These are phyloP conservation scores for Halcyon malimbica DNA, from an alignment of 2,113 vertebrate species.

Conservation along the genomic window DNA sequence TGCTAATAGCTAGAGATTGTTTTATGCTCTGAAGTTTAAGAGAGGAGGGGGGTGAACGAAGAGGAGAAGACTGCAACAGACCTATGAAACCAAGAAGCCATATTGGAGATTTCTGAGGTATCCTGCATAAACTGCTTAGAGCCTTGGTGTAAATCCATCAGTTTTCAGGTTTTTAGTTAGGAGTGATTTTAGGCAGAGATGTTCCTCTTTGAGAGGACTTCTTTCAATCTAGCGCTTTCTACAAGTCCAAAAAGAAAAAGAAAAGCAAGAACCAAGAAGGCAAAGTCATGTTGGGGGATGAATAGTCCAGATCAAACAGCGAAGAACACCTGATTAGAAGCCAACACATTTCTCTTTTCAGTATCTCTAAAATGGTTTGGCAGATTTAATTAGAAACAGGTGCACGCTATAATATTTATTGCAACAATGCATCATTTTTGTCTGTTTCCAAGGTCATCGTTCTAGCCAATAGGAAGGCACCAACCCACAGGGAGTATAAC, in stretches of 20 bases:
- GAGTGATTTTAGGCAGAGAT: not conserved
- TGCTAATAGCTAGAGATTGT: not conserved
- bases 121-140: not conserved
- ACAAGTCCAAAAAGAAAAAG: not conserved
- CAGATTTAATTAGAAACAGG: constrained; percentile 71
- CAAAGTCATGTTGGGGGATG: not conserved
- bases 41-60: not conserved
- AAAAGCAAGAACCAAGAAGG: constrained; percentile 21
- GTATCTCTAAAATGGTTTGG: constrained; percentile 62
- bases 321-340: constrained; percentile 50
- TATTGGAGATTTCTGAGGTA: not conserved
- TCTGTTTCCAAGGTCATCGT: constrained; percentile 65
- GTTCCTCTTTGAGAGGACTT: not conserved
- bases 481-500: constrained; percentile 60
- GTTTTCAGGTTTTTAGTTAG: not conserved
- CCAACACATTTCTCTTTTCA: constrained; percentile 65
- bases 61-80: not conserved
- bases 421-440: constrained; percentile 71
- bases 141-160: not conserved
- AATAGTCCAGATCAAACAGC: constrained; percentile 59
- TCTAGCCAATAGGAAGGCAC: constrained; percentile 56
- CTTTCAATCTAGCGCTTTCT: not conserved
- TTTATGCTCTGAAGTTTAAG: not conserved
- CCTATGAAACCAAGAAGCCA: not conserved
- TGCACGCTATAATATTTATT: constrained; percentile 71